Evolutionary conservation across 2,888 invertebrate species (phyloP).

Genomic region (Eurytoma californica): DNA sequence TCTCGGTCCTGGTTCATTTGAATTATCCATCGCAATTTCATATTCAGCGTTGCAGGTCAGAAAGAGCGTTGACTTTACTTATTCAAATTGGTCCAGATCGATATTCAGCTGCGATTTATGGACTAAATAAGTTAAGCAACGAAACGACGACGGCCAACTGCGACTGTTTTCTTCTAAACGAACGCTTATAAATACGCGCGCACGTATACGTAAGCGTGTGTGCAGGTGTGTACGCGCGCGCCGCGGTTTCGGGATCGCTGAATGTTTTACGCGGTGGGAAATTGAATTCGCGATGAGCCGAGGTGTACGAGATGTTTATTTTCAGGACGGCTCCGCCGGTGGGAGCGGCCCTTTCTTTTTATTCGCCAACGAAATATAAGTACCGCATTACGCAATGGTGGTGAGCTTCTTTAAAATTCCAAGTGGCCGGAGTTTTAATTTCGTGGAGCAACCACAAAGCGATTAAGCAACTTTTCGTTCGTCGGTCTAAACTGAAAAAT

Average conservation of each 20-base stretch:
- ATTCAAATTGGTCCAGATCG: not conserved
- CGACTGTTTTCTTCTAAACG: not conserved
- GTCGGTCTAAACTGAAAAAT: too few relatives aligned
- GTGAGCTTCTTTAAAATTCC: too few relatives aligned
- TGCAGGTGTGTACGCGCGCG: not conserved
- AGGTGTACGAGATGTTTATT: slow-evolving; percentile 5
- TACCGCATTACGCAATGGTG: too few relatives aligned
- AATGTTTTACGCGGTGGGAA: slow-evolving; percentile 27
- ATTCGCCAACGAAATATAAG: not conserved
- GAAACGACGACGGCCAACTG: not conserved
- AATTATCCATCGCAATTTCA: not conserved
- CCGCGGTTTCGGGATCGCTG: slow-evolving; percentile 9
- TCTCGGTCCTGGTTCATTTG: not conserved
- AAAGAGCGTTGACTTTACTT: not conserved
- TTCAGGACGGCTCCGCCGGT: not conserved
- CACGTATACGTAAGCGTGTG: not conserved
- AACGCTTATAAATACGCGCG: not conserved
- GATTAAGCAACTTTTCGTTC: too few relatives aligned
- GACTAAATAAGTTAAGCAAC: slow-evolving; percentile 11
- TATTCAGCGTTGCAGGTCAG: not conserved
- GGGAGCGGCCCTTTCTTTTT: not conserved
- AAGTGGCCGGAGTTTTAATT: too few relatives aligned
- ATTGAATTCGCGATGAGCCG: slow-evolving; percentile 20
- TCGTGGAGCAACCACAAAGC: too few relatives aligned
- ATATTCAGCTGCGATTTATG: not conserved